Percentiles rank a stretch among this genome's conserved stretches.
Conservation (phyloP, 2,888 invertebrate genomes). For the Campopleginae sp. region DNA sequence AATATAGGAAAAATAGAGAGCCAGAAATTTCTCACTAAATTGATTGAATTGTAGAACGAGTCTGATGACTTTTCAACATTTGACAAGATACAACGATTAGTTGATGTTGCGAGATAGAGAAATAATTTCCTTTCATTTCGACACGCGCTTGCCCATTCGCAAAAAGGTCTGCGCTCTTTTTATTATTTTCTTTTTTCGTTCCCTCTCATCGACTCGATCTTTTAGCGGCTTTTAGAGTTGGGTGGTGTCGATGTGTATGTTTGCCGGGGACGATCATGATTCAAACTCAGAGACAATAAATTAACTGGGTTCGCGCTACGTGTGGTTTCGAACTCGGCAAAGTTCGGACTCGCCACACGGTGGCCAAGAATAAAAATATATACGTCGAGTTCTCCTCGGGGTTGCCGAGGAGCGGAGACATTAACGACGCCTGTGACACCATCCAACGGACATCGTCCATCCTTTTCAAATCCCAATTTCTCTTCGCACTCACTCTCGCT, state of each 20-base stretch:
- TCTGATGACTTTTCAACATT: not conserved
- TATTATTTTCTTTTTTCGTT: conserved; percentile 13
- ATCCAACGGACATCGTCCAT: conserved; percentile 51
- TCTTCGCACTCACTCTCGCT: conserved; percentile 42
- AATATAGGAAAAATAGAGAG: not conserved
- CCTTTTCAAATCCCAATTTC: conserved; percentile 59
- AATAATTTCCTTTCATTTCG: conserved; percentile 6
- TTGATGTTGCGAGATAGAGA: conserved; percentile 1
- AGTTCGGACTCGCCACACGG: conserved; percentile 29
- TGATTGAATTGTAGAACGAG: not conserved
- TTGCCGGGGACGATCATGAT: conserved; percentile 37
- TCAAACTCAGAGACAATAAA: conserved; percentile 51
- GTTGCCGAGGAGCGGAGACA: conserved; percentile 38
- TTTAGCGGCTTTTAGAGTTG: conserved; percentile 9
- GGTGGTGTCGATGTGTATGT: conserved; percentile 23
- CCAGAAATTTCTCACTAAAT: not conserved
- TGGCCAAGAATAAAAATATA: conserved; percentile 60
- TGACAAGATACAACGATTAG: not conserved
- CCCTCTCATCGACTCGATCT: conserved; percentile 17
- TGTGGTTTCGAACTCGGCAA: conserved; percentile 26
- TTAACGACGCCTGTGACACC: conserved; percentile 60
- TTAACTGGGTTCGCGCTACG: conserved; percentile 36
- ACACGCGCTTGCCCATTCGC: conserved; percentile 11
- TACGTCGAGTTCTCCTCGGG: conserved; percentile 34
- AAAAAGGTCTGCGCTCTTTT: not conserved